Evolutionary conservation across 2,888 invertebrate species (phyloP), one percentile per base, ranked within the genome.

Genomic region (Copidosoma aretas): DNA sequence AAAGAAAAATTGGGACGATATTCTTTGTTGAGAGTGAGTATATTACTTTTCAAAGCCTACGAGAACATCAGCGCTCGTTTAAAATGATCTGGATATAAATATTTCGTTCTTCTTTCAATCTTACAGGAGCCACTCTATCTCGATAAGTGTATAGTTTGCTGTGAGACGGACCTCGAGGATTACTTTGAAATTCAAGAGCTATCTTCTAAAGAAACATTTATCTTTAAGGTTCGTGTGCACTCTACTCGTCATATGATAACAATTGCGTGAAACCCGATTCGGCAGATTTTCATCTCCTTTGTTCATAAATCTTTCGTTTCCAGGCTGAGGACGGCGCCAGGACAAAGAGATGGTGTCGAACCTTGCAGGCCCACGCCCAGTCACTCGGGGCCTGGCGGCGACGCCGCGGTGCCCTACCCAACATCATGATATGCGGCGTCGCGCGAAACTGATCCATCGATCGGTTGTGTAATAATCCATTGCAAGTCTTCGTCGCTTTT

Each of bases 131-230:
- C 97, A 49, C 87, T 97, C 75, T 93, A 92, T 85, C 87, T 97
- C 80, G 95, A 95, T 83, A 89, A 94, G 78, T 96, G 97, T 85
- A 93, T 97, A 74, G 92, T 97, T 67, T 93, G 92, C 64, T 92
- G 93, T 63, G 96, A 96, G 83, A 91, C 93, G 69, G 95, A 96
- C 77, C 91, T 92, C 82, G 94, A 95, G 82, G 95, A 96, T 84
- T 95, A 95, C 84, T 97, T 97, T 84, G 97, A 97, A 87, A 91
- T 97, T 75, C 95, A 95, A 85, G 96, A 97, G 86, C 89, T 95
- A 74, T 91, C 93, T 74, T 92, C 94, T 71, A 95, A 95, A 86
- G 97, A 97, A 84, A 93, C 95, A 67, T 95, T 93, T 85, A 92
- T 96, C 84, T 94, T 97, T 85, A 97, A 97, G 91, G 97, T 95